phyloP scores from a whole-genome alignment of 2,797 vertebrate genomes.

The Nannoperca obscura region DNA sequence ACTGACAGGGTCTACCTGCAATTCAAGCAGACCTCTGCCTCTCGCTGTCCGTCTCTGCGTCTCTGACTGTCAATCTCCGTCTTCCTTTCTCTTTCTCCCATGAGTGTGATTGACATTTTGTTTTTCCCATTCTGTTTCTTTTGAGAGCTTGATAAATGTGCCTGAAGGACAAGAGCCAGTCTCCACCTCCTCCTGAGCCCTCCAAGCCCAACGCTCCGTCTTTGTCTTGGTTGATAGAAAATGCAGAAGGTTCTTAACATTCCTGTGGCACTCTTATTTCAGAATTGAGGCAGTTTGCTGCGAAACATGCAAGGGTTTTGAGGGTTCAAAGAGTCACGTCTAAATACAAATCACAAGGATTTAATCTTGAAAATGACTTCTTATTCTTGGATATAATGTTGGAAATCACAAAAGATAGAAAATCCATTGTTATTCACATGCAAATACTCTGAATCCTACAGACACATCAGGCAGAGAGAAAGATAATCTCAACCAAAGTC shows the following conservation, averaged over 20 bases:
- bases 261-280: background rate
- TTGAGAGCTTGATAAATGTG: slow-evolving; percentile 62
- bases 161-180: slow-evolving; percentile 61
- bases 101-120: slow-evolving; percentile 62
- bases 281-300: slow-evolving; percentile 20
- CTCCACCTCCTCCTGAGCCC: slow-evolving; percentile 20
- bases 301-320: slow-evolving; percentile 6
- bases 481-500: background rate
- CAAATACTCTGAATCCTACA: slow-evolving; percentile 3
- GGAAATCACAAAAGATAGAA: background rate
- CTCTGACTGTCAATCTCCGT: slow-evolving; percentile 54
- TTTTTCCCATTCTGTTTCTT: slow-evolving; percentile 45
- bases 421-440: background rate
- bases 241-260: slow-evolving; percentile 33
- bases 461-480: slow-evolving; percentile 22
- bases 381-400: background rate
- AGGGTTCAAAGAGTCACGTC: background rate
- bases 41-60: slow-evolving; percentile 39
- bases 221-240: slow-evolving; percentile 19
- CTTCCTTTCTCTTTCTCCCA: slow-evolving; percentile 27
- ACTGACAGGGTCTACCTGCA: slow-evolving; percentile 53
- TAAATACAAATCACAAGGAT: slow-evolving; percentile 14
- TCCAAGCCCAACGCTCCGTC: slow-evolving; percentile 32
- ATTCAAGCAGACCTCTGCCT: slow-evolving; percentile 57
- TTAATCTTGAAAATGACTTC: background rate